These are phyloP conservation scores for Illadopsis cleaveri DNA, from an alignment of 2,113 vertebrate genomes.

Conservation along the genomic window DNA sequence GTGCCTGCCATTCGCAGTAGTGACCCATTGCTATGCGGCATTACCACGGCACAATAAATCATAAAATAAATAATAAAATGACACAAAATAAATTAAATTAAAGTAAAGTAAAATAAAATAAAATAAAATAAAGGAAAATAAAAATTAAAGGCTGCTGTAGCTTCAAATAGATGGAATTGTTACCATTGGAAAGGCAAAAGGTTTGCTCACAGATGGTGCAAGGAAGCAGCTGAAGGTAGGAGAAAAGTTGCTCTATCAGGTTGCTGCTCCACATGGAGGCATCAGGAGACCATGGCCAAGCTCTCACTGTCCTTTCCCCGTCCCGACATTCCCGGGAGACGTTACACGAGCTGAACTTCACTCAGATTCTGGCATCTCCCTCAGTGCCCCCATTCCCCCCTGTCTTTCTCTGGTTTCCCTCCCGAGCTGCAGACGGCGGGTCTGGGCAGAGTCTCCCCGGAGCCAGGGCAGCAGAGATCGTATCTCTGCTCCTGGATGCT, in stretches of 20 bases:
- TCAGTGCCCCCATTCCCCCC: neutral
- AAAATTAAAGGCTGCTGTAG: neutral
- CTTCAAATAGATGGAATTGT: neutral
- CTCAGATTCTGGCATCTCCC: neutral
- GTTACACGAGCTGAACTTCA: neutral
- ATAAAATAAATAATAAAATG: neutral
- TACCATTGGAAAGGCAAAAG: neutral
- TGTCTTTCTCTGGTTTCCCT: constrained; percentile 8
- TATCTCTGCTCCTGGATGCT: neutral
- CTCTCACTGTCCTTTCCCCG: neutral
- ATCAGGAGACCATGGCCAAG: neutral
- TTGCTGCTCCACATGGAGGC: neutral
- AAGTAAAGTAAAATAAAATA: neutral
- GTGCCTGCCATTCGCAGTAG: accelerated
- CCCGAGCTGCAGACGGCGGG: neutral
- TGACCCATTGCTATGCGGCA: neutral
- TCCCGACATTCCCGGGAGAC: neutral
- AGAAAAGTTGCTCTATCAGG: neutral
- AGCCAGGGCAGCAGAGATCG: neutral
- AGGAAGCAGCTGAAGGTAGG: neutral
- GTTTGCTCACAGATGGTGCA: neutral
- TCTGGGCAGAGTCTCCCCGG: neutral
- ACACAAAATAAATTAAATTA: neutral
- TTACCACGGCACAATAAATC: accelerated
- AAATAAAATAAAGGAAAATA: neutral